Conservation (phyloP, 2,797 vertebrate genomes). For the Myotis pilosus region DNA sequence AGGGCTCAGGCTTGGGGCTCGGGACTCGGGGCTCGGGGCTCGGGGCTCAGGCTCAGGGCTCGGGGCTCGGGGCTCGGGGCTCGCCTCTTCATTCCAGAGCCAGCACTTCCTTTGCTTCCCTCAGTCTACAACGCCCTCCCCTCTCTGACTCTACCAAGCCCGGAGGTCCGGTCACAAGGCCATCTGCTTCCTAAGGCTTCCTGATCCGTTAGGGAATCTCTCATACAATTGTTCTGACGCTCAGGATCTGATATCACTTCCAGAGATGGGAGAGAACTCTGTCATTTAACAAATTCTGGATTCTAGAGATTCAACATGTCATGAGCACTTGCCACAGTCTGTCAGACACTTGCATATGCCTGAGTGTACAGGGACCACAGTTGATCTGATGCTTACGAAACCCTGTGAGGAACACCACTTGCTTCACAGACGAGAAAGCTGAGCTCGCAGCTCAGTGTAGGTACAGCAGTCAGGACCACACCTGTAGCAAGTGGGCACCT, state of each 20-base stretch:
- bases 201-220: not conserved
- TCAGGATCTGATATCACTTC: conserved; percentile 37
- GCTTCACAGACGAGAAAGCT: too few relatives aligned
- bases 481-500: too few relatives aligned
- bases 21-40: too few relatives aligned
- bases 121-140: not conserved
- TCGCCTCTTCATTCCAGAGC: not conserved
- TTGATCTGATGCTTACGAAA: too few relatives aligned
- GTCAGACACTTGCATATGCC: not conserved
- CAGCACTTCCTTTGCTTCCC: not conserved
- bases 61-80: not conserved
- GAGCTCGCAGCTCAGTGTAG: too few relatives aligned
- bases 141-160: not conserved
- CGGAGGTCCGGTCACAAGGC: not conserved
- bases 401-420: too few relatives aligned
- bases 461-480: too few relatives aligned
- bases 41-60: not conserved
- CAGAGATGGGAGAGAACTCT: not conserved
- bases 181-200: conserved; percentile 19
- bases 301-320: not conserved
- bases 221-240: not conserved
- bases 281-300: not conserved
- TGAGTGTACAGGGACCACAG: not conserved
- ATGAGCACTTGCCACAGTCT: not conserved
- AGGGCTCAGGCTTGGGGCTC: not conserved